Percentiles rank a stretch among this genome's conserved stretches.
phyloP scores from a whole-genome alignment of 1,140 invertebrate genomes.

The Eubasilissa regina region DNA sequence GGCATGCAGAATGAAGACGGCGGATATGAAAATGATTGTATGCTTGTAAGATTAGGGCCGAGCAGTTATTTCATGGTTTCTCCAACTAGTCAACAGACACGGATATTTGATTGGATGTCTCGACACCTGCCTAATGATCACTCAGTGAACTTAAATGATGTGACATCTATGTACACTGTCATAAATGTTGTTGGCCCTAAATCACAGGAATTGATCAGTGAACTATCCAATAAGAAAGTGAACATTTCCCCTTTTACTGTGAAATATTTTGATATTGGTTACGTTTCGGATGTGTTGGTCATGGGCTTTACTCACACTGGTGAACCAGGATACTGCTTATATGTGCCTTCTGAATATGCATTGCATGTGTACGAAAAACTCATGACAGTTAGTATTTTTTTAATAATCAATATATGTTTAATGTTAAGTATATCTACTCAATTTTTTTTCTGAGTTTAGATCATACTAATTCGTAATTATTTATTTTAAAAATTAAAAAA shows the following conservation, averaged over 20 bases:
- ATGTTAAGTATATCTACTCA: no score
- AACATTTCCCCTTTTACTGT: constrained; percentile 84
- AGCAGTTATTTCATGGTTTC: constrained; percentile 89
- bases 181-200: constrained; percentile 89
- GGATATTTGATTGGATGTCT: constrained; percentile 83
- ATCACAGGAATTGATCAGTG: constrained; percentile 79
- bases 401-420: constrained; percentile 14
- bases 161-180: constrained; percentile 88
- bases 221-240: constrained; percentile 82
- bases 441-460: no score
- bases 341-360: constrained; percentile 86
- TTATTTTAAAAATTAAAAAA: no score
- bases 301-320: constrained; percentile 89
- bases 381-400: constrained; percentile 69
- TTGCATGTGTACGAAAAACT: constrained; percentile 85
- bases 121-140: constrained; percentile 77
- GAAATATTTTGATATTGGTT: constrained; percentile 83
- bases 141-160: constrained; percentile 80
- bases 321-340: constrained; percentile 87
- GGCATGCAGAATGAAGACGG: constrained; percentile 87
- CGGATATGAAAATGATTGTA: constrained; percentile 89
- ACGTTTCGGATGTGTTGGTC: constrained; percentile 83
- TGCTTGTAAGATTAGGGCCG: constrained; percentile 79
- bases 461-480: no score
- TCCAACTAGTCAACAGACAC: constrained; percentile 86